These are phyloP conservation scores for Caenorhabditis elegans DNA, from an alignment of 1,140 invertebrate species.

Conservation along the genomic window WBcel235 BX284605.5:13582001-13582500, in stretches of 20 bases:
- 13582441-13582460: no score
- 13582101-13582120: not conserved
- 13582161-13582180: not conserved
- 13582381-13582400: no score
- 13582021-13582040: not conserved
- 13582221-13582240: not conserved
- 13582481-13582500: no score
- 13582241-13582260: not conserved
- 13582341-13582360: no score
- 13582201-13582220: not conserved
- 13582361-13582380: no score
- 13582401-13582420: no score
- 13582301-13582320: not conserved
- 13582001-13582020: not conserved
- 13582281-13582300: not conserved
- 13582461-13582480: no score
- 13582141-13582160: not conserved
- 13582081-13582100: conserved; percentile 22
- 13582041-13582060: no score
- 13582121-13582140: not conserved
- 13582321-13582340: no score
- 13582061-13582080: not conserved
- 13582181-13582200: not conserved
- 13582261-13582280: not conserved
- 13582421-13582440: no score